Evolutionary conservation across 2,888 invertebrate species (phyloP).

Genomic region (Meandrusa payeni): DNA sequence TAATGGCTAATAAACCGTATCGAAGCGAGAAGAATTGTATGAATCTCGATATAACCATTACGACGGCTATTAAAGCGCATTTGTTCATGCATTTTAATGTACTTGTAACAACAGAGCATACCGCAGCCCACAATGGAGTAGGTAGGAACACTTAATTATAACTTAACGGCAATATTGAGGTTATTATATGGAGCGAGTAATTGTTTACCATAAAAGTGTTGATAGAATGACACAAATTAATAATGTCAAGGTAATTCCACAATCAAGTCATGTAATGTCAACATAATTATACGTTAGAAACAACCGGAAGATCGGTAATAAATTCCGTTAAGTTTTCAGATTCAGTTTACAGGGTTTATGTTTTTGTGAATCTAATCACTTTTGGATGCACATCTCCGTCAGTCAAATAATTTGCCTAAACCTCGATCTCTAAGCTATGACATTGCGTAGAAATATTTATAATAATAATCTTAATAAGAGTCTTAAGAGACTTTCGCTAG

Average conservation of each 20-base stretch:
- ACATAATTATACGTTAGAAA: not conserved
- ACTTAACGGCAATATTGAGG: conserved; percentile 5
- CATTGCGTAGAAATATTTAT: too few relatives aligned
- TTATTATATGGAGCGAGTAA: not conserved
- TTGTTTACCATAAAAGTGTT: conserved; percentile 14
- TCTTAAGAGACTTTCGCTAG: too few relatives aligned
- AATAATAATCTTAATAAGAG: too few relatives aligned
- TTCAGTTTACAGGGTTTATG: too few relatives aligned
- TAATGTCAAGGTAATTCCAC: conserved; percentile 9
- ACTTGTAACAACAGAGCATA: conserved; percentile 1
- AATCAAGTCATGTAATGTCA: too few relatives aligned
- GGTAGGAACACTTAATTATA: conserved; percentile 12
- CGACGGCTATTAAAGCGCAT: not conserved
- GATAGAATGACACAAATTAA: conserved; percentile 6
- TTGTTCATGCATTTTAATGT: conserved; percentile 6
- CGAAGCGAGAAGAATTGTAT: conserved; percentile 16
- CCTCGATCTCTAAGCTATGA: too few relatives aligned
- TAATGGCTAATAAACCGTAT: conserved; percentile 18
- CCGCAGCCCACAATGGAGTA: not conserved
- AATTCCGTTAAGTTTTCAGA: too few relatives aligned
- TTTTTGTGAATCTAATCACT: too few relatives aligned
- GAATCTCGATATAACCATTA: conserved; percentile 10
- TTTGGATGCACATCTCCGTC: too few relatives aligned
- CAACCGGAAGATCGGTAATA: too few relatives aligned
- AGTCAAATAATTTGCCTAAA: too few relatives aligned